phyloP scores from a whole-genome alignment of 2,888 invertebrate genomes.

The Trichogramma evanescens region DNA sequence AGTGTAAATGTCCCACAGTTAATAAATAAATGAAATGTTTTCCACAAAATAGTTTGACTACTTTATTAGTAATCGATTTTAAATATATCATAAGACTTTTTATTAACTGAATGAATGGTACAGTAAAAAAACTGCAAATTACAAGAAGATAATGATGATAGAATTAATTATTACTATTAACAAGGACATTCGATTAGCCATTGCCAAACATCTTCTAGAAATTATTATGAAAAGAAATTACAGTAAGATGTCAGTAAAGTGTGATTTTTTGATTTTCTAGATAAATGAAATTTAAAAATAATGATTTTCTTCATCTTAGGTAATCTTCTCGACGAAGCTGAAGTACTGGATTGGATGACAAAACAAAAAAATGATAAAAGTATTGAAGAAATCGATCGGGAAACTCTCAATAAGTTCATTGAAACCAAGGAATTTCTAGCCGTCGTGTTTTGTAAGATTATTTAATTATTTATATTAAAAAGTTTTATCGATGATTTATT shows the following conservation, averaged over 20 bases:
- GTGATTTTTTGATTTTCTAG: not conserved
- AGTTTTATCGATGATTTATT: not conserved
- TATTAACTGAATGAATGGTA: not conserved
- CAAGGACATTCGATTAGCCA: slow-evolving; percentile 28
- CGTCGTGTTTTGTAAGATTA: slow-evolving; percentile 81
- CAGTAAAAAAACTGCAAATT: not conserved
- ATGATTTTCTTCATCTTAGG: slow-evolving; percentile 48
- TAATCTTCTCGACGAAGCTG: slow-evolving; percentile 67
- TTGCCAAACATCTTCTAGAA: slow-evolving; percentile 27
- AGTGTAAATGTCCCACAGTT: not conserved
- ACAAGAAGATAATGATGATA: slow-evolving; percentile 24
- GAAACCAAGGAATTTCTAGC: slow-evolving; percentile 86
- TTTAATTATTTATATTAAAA: not conserved
- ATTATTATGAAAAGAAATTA: slow-evolving; percentile 1
- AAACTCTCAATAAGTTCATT: slow-evolving; percentile 74
- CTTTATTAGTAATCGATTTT: too few relatives aligned
- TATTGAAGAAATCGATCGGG: slow-evolving; percentile 82
- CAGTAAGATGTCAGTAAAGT: not conserved
- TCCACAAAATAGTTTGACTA: too few relatives aligned
- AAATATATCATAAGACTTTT: too few relatives aligned
- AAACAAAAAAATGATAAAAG: slow-evolving; percentile 87
- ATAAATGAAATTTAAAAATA: slow-evolving; percentile 1
- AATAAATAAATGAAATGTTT: too few relatives aligned
- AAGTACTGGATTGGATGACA: slow-evolving; percentile 85
- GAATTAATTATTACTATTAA: slow-evolving; percentile 21